Evolutionary conservation across 2,888 invertebrate species (phyloP).

Genomic region (Ametastegia equiseti): DNA sequence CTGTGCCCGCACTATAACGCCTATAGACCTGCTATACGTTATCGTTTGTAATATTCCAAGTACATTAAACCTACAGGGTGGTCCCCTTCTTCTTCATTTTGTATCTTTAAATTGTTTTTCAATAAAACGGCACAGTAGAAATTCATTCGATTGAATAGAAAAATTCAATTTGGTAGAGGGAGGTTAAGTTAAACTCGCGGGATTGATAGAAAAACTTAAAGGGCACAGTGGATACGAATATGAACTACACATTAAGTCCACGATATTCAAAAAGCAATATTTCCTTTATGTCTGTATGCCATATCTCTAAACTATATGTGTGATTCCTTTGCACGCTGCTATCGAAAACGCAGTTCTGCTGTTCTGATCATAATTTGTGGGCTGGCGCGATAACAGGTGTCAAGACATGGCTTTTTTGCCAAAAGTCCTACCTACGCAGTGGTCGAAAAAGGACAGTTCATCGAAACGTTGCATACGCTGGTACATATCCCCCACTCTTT

Average conservation of each 20-base stretch:
- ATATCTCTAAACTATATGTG: not conserved
- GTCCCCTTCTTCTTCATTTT: not conserved
- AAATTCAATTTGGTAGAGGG: not conserved
- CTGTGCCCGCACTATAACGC: slow-evolving; percentile 15
- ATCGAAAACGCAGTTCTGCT: not conserved
- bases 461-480: not conserved
- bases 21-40: not conserved
- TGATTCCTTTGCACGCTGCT: slow-evolving; percentile 22
- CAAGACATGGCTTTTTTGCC: slow-evolving; percentile 1
- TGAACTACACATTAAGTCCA: not conserved
- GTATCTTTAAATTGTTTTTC: too few relatives aligned
- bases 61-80: slow-evolving; percentile 4
- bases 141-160: not conserved
- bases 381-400: slow-evolving; percentile 5
- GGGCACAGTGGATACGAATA: not conserved
- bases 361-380: slow-evolving; percentile 27
- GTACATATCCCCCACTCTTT: not conserved
- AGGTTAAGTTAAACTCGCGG: not conserved
- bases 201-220: not conserved
- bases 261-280: slow-evolving; percentile 7
- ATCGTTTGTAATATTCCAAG: not conserved
- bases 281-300: not conserved
- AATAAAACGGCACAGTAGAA: not conserved
- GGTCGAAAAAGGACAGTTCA: not conserved
- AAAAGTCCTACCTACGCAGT: not conserved